A percentile compares a stretch with the other conserved stretches of the same genome.
These are phyloP conservation scores for Hypsopygia costalis DNA, from an alignment of 2,888 invertebrate genomes.

Conservation along the genomic window DNA sequence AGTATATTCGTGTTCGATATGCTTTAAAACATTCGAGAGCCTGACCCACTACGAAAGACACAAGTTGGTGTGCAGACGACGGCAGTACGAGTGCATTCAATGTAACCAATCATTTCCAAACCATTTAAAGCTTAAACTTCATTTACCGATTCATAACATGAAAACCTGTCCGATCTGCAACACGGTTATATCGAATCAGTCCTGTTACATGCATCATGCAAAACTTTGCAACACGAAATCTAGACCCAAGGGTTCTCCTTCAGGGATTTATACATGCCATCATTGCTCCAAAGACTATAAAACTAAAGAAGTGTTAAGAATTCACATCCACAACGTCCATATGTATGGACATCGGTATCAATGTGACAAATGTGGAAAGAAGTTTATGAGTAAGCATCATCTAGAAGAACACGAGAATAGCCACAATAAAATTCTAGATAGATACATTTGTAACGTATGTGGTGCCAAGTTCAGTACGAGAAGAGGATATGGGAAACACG, in stretches of 20 bases:
- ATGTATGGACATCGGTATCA: conserved; percentile 23
- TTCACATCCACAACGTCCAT: conserved; percentile 33
- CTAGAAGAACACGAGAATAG: conserved; percentile 41
- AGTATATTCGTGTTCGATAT: conserved; percentile 30
- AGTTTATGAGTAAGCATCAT: conserved; percentile 27
- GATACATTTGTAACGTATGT: conserved; percentile 40
- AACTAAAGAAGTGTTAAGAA: conserved; percentile 25
- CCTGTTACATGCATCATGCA: conserved; percentile 35
- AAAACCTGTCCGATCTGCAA: conserved; percentile 33
- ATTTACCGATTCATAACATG: conserved; percentile 31
- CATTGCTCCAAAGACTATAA: conserved; percentile 36
- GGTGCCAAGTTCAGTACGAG: conserved; percentile 34
- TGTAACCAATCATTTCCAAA: conserved; percentile 34
- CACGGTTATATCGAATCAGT: conserved; percentile 30
- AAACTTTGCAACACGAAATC: conserved; percentile 23
- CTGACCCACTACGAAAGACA: conserved; percentile 22
- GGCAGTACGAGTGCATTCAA: conserved; percentile 28
- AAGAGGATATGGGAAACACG: conserved; percentile 40
- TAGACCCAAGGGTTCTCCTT: neutral
- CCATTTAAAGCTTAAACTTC: conserved; percentile 22
- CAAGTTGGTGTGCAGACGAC: conserved; percentile 19
- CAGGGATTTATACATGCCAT: conserved; percentile 35
- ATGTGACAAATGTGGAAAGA: conserved; percentile 47
- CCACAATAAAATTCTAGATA: conserved; percentile 35
- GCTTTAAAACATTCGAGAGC: conserved; percentile 28